Evolutionary conservation across 2,797 vertebrate species (phyloP).

Genomic region (Percopsis omiscomaycus): DNA sequence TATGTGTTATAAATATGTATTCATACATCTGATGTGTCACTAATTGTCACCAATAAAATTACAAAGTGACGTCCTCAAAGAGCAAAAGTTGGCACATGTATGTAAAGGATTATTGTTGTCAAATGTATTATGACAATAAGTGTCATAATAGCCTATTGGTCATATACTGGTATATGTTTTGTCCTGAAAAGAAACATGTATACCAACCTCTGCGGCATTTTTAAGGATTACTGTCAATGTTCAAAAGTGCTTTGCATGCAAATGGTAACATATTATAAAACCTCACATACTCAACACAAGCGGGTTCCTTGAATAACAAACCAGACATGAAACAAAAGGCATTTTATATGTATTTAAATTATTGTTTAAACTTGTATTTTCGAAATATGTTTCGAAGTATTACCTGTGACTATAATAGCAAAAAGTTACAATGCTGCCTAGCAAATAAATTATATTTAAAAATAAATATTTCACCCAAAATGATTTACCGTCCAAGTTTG

Average conservation of each 20-base stretch:
- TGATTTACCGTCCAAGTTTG: conserved; percentile 12
- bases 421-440: conserved; percentile 51
- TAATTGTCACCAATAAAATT: too few relatives aligned
- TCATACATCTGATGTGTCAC: too few relatives aligned
- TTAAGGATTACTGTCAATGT: not conserved
- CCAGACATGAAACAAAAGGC: conserved; percentile 25
- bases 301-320: conserved; percentile 44
- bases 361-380: conserved; percentile 54
- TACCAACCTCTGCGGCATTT: not conserved
- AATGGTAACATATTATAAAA: conserved; percentile 15
- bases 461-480: conserved; percentile 65
- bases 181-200: not conserved
- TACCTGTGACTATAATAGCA: conserved; percentile 41
- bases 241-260: conserved; percentile 39
- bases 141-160: not conserved
- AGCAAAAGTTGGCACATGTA: too few relatives aligned
- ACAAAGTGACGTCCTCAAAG: too few relatives aligned
- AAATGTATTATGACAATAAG: not conserved
- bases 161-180: not conserved
- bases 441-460: conserved; percentile 57
- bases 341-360: conserved; percentile 48
- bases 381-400: conserved; percentile 50
- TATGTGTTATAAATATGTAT: too few relatives aligned
- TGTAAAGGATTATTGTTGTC: too few relatives aligned
- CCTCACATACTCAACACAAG: conserved; percentile 29